Base-by-base conservation (phyloP, 2,888 invertebrate genomes). In the Calameuta idolon region DNA sequence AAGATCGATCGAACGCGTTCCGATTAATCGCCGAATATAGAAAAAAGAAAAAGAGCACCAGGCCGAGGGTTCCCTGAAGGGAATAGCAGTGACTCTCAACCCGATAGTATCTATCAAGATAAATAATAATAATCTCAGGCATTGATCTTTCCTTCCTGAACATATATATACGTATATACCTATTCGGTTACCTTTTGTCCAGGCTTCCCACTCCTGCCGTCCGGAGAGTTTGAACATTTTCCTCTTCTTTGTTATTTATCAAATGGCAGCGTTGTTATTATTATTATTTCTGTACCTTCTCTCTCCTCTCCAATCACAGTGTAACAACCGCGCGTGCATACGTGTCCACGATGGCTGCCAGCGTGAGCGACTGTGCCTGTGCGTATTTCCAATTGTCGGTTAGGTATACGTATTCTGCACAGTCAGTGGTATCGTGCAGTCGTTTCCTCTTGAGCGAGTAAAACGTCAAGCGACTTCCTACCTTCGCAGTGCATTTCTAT, bases 161-260 rank as follows among this genome's bases (percentile, higher is more conserved):
- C 12, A 37, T 33, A 69, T 30, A 35, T 30, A 31, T 68, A 11
- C 5, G 23, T 40, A 23, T 55, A 55, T 55, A 55, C 9, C 55
- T 55, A 78, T 34, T 75, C 34, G 30, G 23, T 87, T 90, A 90
- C 90, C 90, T 89, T 89, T 90, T 73, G 88, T 88, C 89, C 87
- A 89, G 77, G 87, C 85, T 81, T 90, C 90, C 85, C 89, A 87
- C 76, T 90, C 90, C 81, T 89, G 90, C 73, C 87, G 85, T 80
- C 85, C 87, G 75, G 88, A 81, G 77, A 90, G 85, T 85, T 90
- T 90, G 84, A 90, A 90, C 90, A 90, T 90, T 83, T 83, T 87
- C 76, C 79, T 69, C 71, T 55, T 55, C 55, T 55, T 55, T 55
- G 55, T 55, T 55, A 23, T 55, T 55, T 55, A 55, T 55, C 55